Base-by-base conservation (phyloP, 2,113 vertebrate genomes). In the Pseudorasbora parva region DNA sequence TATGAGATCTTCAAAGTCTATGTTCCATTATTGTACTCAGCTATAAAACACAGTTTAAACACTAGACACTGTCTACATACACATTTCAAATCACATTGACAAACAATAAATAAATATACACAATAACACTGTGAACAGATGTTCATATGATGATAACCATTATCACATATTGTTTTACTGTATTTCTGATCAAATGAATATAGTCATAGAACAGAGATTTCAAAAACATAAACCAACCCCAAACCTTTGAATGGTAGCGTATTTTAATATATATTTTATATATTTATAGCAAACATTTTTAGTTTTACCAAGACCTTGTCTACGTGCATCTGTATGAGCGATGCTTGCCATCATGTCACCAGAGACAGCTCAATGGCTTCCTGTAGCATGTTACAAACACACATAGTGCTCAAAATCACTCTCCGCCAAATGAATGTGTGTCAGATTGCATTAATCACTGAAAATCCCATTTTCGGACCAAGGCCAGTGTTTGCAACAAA, bases 401-500 rank as follows among this genome's bases (percentile, higher is more conserved):
- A 83, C 47, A 37, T 45, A 78, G 72, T 64, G 54, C 56, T 78
- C 9, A 82, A 79, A 64, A 82, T 68, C 30, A 30, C 60, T 60
- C 73, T 6, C 14, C 21, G 73, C 23, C 82, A 84, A 84, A 87
- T 82, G 21, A 78, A 73, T 25, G n/a, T 27, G 12, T 78, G 82
- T 82, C 82, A 84, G 64, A 82, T 73, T 84, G 57, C 47, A 82
- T 84, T 66, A 45, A 59, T 84, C 64, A 78, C 41, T 30, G 21
- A 51, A 49, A 84, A 81, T 64, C 27, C 19, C 23, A n/a, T 76
- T 73, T 82, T 49, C 5, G 4, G 15, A 66, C 60, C 43, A 66
- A 66, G 60, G 43, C 60, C 43, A 80, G 60, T 10, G 23, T 74
- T 82, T 23, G 10, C 57, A 60, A 71, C 47, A 80, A 37, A 49